Conservation (phyloP, 2,888 invertebrate genomes). For the Acanthoscelides obtectus region DNA sequence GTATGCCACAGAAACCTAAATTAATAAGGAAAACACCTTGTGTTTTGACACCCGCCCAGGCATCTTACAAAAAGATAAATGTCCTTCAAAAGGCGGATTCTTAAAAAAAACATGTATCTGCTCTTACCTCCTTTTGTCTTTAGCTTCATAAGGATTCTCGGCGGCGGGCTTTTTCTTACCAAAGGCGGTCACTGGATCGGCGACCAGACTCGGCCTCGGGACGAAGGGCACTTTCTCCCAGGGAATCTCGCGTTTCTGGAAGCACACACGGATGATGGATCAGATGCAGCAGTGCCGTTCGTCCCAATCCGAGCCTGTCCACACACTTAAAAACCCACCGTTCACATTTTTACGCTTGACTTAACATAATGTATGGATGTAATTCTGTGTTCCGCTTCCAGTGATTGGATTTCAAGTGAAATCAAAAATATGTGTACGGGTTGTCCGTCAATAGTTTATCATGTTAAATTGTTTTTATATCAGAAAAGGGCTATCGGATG, state of each 20-base stretch:
- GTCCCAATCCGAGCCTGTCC: slow-evolving; percentile 34
- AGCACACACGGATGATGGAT: not conserved
- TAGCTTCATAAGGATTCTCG: not conserved
- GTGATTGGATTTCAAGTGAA: too few species aligned
- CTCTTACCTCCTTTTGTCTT: not conserved
- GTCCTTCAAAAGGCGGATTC: not conserved
- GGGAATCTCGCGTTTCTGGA: slow-evolving; percentile 59
- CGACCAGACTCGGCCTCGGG: slow-evolving; percentile 78
- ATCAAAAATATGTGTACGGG: too few species aligned
- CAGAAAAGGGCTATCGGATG: too few species aligned
- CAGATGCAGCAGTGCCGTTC: slow-evolving; percentile 31
- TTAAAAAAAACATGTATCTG: not conserved
- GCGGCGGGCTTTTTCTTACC: slow-evolving; percentile 55
- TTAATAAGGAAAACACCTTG: too few species aligned
- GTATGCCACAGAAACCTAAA: too few species aligned
- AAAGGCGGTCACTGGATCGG: slow-evolving; percentile 81
- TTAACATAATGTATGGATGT: too few species aligned
- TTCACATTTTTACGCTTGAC: too few species aligned
- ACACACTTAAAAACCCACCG: slow-evolving; percentile 1
- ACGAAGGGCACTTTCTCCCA: slow-evolving; percentile 88
- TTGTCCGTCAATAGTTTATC: too few species aligned
- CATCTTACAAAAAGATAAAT: too few species aligned
- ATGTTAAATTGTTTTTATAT: too few species aligned
- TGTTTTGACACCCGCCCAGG: too few species aligned
- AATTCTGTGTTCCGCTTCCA: too few species aligned